A percentile compares a stretch with the other conserved stretches of the same genome.
Evolutionary conservation across 2,797 vertebrate genomes (phyloP).

Genomic region (Phylloscopus collybita): DNA sequence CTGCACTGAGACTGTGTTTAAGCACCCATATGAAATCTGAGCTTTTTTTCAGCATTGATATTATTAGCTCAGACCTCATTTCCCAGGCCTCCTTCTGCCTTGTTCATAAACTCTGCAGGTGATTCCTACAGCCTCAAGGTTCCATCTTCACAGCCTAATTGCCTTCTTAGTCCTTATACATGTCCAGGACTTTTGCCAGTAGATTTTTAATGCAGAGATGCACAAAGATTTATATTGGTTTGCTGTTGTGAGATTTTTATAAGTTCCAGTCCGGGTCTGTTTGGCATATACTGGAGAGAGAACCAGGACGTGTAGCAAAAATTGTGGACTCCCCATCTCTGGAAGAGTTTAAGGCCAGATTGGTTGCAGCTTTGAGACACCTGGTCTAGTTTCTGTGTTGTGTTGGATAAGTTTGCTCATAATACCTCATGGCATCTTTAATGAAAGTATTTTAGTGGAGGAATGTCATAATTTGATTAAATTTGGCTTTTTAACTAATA

Average conservation of each 20-base stretch:
- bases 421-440: not conserved
- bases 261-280: not conserved
- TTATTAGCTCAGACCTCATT: not conserved
- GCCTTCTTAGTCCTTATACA: not conserved
- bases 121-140: not conserved
- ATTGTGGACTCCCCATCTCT: not conserved
- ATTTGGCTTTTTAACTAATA: not conserved
- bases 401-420: accelerated
- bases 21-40: not conserved
- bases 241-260: not conserved
- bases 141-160: not conserved
- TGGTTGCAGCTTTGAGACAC: not conserved
- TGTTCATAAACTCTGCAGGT: not conserved
- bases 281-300: not conserved
- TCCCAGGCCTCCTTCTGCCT: not conserved
- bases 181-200: not conserved
- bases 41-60: not conserved
- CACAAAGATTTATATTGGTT: not conserved
- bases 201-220: not conserved
- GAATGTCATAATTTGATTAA: not conserved
- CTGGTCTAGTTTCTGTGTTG: not conserved
- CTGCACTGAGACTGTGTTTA: not conserved
- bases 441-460: not conserved
- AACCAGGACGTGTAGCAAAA: not conserved
- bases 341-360: not conserved